Evolutionary conservation across 2,888 invertebrate genomes (phyloP), one percentile per base, ranked within the genome.

Genomic region (Agrotis exclamationis): DNA sequence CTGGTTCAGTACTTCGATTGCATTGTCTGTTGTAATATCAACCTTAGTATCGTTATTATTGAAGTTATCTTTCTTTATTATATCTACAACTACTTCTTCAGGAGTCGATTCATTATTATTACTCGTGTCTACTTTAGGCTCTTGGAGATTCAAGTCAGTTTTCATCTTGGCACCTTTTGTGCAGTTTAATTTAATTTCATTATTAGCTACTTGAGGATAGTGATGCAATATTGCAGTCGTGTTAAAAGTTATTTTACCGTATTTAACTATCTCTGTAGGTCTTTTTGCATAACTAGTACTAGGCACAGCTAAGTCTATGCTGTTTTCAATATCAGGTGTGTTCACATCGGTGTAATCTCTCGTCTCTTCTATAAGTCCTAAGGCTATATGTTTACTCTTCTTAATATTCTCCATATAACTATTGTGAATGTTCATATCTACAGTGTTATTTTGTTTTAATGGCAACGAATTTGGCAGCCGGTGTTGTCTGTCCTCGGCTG

Each of bases 161-260:
- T 93, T 95, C 63, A 92, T 93, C 22, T 89, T 87, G 18, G 88
- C 88, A 72, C 87, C 85, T 68, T 80, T 80, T 74, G 69, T 81
- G 57, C 74, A 70, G 51, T 87, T 82, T 60, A 68, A 63, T 14
- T 79, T 79, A 16, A 65, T 47, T 62, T 88, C 87, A 66, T 89
- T 91, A 59, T 92, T 91, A 57, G 90, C 85, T 80, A 93, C 89
- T 83, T 96, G 96, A 58, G 96, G 96, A 78, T 96, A 96, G 79
- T 96, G 95, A 86, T 96, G 96, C 71, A 96, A 83, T 82, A 96
- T 94, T 4, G 96, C 96, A 58, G 95, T 95, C 18, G 96, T 96
- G 76, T 93, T 94, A 84, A 96, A 95, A 45, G 95, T 95, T 76
- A 96, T 96, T 90, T 94, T 96, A 70, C 93, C 94, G 73, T 95